phyloP scores from a whole-genome alignment of 2,888 invertebrate genomes.

The Agapetus fuscipes region DNA sequence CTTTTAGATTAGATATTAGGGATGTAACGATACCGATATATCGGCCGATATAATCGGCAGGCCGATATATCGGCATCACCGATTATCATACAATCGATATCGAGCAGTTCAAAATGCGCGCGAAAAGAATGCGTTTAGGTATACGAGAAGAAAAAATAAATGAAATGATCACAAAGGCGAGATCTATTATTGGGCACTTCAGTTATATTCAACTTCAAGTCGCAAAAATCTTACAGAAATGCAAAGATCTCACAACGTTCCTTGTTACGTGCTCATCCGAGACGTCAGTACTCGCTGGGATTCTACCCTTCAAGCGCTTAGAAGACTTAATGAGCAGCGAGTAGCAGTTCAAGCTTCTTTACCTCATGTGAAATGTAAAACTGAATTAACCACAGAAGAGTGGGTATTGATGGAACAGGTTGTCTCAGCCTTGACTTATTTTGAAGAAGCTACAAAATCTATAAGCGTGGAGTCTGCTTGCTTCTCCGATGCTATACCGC shows the following conservation, averaged over 20 bases:
- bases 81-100: no score
- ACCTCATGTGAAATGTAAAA: conserved; percentile 20
- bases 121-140: conserved; percentile 19
- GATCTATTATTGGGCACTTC: conserved; percentile 22
- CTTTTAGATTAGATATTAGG: no score
- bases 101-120: no score
- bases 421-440: conserved; percentile 18
- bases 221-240: conserved; percentile 22
- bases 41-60: no score
- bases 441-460: conserved; percentile 22
- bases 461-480: conserved; percentile 17
- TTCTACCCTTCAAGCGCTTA: conserved; percentile 21
- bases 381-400: conserved; percentile 20
- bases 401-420: conserved; percentile 20
- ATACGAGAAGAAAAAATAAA: conserved; percentile 16
- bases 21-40: no score
- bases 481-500: conserved; percentile 22
- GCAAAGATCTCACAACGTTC: conserved; percentile 23
- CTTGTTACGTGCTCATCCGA: conserved; percentile 22
- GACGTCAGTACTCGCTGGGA: conserved; percentile 23
- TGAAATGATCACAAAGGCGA: conserved; percentile 22
- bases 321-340: conserved; percentile 21
- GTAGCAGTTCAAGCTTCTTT: conserved; percentile 22
- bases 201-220: conserved; percentile 22
- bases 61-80: no score